Conservation (phyloP, 1,140 invertebrate genomes). For the Bombyx mori region ASM3026992v2 NC_085119.1:12932001-12932500, state of each 20-base stretch:
- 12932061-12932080: too few relatives aligned
- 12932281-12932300: constrained; percentile 83
- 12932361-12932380: constrained; percentile 83
- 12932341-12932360: constrained; percentile 78
- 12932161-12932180: too few relatives aligned
- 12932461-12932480: too few relatives aligned
- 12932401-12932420: constrained; percentile 72
- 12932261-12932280: constrained; percentile 83
- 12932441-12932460: too few relatives aligned
- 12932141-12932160: too few relatives aligned
- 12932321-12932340: constrained; percentile 86
- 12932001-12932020: too few relatives aligned
- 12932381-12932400: constrained; percentile 80
- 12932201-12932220: constrained; percentile 58
- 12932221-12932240: constrained; percentile 81
- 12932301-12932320: constrained; percentile 83
- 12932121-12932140: too few relatives aligned
- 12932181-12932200: constrained; percentile 3
- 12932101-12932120: too few relatives aligned
- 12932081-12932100: too few relatives aligned
- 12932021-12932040: too few relatives aligned
- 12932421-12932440: constrained; percentile 58
- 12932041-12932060: too few relatives aligned
- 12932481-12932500: too few relatives aligned
- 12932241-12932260: constrained; percentile 85